Evolutionary conservation across 1,140 invertebrate species (phyloP), one percentile per base, ranked within the genome.

Genomic region (Nasonia vitripennis): DNA sequence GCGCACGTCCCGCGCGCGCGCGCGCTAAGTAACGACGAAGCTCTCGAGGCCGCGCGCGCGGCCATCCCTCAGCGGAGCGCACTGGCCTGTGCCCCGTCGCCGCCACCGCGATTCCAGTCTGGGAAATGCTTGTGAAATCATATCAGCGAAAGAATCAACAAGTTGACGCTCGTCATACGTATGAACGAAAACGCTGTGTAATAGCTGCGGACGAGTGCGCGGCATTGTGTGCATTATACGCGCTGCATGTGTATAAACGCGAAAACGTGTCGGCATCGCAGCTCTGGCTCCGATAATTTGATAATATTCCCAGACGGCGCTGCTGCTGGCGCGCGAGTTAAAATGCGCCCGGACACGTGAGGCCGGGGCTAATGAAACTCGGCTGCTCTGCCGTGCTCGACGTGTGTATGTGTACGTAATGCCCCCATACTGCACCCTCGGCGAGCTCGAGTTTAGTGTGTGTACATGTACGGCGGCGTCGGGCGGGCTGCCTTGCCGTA

Each of bases 261-360:
- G 86, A 86, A 86, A 80, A 83, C 78, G 80, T 82, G 78, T 68
- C 27, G 67, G 80, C 83, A 77, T 70, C 77, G 83, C 55, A 9
- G 5, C 86, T 80, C 81, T 85, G 74, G 86, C 74, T 78, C 77
- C 68, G 83, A 86, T 86, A 86, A 86, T 87, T 87, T 86, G 75
- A 87, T 87, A 79, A 86, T 86, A 81, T 82, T 84, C 79, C 83
- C 62, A 79, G 81, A 70, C 70, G 78, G 37, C 31, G 14, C 41
- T 20, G 45, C 74, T 9, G 45, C 3, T 37, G 34, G 34, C 9
- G 37, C 45, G 31, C 62, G 2, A n/a, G 80, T 73, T 81, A 81
- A 81, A 81, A 81, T 73, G 80, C 80, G 45, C 70, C 80, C 14
- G 70, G 70, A 81, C 80, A 81, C 67, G 70, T 70, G 37, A 81